Base-by-base conservation (phyloP, 2,797 vertebrate species). In the Sebastes matsubarae region DNA sequence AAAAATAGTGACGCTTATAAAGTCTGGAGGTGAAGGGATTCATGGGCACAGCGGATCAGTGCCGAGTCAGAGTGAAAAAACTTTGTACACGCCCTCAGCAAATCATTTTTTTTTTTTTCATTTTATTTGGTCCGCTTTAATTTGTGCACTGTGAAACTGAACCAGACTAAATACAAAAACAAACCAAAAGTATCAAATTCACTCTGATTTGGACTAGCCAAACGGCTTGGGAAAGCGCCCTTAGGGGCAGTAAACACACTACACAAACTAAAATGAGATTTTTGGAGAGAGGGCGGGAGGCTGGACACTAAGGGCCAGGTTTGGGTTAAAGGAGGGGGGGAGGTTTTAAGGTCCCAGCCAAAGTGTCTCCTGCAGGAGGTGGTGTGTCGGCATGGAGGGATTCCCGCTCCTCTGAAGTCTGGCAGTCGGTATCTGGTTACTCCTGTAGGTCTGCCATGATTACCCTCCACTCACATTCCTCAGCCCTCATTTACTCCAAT, bases 401-500 rank as follows among this genome's bases (percentile, higher is more conserved):
- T 89, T 92, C 92, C 87, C 90, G 16, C 85, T 88, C 90, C 89
- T 91, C 87, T 94, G 91, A 94, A 93, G 93, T 94, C 93, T 93
- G 89, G 87, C 81, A 69, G 83, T 50, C 59, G 12, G 89, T 91
- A 86, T 94, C 92, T 93, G 90, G 93, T 94, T 94, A 87, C 93
- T 88, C 89, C 89, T 90, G 83, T 77, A 90, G 88, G 92, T 89
- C 90, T 92, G 87, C 91, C 84, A 83, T 93, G 90, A 94, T 95
- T 94, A 93, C 91, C 84, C 88, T 87, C 61, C 88, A 84, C 88
- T 93, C 89, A 89, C 91, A 95, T 94, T 96, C 93, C 93, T 77
- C 87, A 88, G 87, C 87, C 84, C 89, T 92, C 93, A 92, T 94
- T 95, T 92, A 93, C 91, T 93, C 85, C 94, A 91, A 92, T 94